Conservation (phyloP, 2,888 invertebrate genomes). For the Caenorhabditis plicata region DNA sequence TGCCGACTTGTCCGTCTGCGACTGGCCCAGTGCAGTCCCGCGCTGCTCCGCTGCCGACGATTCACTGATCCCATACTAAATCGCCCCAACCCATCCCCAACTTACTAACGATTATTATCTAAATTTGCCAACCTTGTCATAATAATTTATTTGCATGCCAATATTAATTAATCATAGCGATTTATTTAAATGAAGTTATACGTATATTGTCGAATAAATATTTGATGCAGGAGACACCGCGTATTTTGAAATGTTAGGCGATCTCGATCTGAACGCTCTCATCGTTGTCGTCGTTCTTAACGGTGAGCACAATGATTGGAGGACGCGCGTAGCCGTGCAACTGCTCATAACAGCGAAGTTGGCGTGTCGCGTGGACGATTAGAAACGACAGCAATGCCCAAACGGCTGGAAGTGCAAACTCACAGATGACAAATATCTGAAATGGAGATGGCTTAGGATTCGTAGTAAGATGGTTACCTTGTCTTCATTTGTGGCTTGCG, state of each 20-base stretch:
- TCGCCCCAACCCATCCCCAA: constrained; percentile 1
- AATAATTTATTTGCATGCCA: constrained; percentile 38
- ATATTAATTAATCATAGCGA: no score
- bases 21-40: constrained; percentile 49
- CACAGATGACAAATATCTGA: constrained; percentile 47
- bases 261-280: constrained; percentile 55
- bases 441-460: neutral
- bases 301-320: constrained; percentile 50
- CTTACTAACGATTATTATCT: constrained; percentile 11
- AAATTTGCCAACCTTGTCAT: constrained; percentile 26
- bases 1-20: constrained; percentile 55
- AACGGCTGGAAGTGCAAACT: constrained; percentile 43
- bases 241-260: constrained; percentile 15
- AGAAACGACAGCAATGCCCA: constrained; percentile 46
- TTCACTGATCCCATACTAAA: constrained; percentile 2
- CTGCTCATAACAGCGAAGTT: constrained; percentile 41
- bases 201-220: no score
- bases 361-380: constrained; percentile 44
- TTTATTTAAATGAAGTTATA: no score
- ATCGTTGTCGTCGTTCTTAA: constrained; percentile 55
- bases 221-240: neutral
- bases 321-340: constrained; percentile 50
- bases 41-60: constrained; percentile 14
- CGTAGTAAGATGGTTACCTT: constrained; percentile 16
- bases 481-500: constrained; percentile 37